Evolutionary conservation across 2,888 invertebrate genomes (phyloP), one percentile per base, ranked within the genome.

Genomic region (Melangyna quadrimaculata): DNA sequence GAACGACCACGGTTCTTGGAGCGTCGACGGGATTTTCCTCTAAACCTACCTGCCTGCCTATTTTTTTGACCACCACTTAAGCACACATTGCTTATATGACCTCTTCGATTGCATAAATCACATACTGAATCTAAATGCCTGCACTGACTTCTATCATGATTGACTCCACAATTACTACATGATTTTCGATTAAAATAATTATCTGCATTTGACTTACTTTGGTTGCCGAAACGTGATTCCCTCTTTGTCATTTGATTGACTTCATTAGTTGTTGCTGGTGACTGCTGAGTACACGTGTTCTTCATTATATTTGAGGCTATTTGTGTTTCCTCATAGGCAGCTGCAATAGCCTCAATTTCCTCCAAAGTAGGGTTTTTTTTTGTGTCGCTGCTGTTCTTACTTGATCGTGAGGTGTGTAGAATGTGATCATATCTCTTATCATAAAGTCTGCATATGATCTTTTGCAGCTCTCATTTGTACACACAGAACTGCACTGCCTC

Each of bases 231-330:
- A n/a, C 29, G 51, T n/a, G n/a, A 10, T 37, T 37, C 51, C 37
- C 6, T 53, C 48, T 4, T 48, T 22, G 22, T 9, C 48, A 48
- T 5, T 4, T 48, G 48, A 48, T 48, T 48, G 10, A 48, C 48
- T 22, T 48, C 48, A 7, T 6, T 1, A 17, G 22, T 48, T 24
- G 32, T 1, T 32, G 32, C 8, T 7, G 32, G 8, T 32, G 32
- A 8, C 32, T 32, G 6, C 32, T 19, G 48, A 48, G 5, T 19
- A 12, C 22, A 8, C 5, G 3, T 27, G 3, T 6, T 32, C 32
- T 70, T 57, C 22, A 57, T 57, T 57, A 45, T 43, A 12, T 45
- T 70, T n/a, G 70, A 29, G 0, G 70, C 70, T 45, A 71, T 57
- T 22, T 71, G 57, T 5, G 57, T 71, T 22, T 45, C 57, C 19